phyloP scores from a whole-genome alignment of 2,797 vertebrate genomes.

The Chelonia mydas region DNA sequence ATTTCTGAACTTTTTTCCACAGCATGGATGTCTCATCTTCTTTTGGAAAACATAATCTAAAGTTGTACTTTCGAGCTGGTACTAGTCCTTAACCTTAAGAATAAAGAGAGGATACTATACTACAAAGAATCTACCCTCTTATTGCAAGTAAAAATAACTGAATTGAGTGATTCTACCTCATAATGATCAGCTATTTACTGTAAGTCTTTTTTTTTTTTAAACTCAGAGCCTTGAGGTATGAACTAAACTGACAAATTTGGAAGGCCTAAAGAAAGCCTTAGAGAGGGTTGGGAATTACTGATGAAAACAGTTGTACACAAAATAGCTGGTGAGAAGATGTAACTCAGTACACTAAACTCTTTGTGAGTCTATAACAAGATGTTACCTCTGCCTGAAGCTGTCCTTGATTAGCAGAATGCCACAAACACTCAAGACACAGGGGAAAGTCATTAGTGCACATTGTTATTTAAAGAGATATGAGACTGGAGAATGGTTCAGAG shows the following conservation, averaged over 20 bases:
- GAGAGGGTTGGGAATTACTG: neutral
- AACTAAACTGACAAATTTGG: neutral
- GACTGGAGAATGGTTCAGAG: neutral
- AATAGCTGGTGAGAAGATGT: neutral
- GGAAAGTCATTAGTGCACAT: neutral
- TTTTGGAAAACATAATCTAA: neutral
- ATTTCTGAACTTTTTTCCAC: neutral
- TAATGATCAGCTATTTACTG: neutral
- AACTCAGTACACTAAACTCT: neutral
- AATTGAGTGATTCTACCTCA: neutral
- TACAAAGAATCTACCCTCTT: neutral
- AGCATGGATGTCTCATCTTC: neutral
- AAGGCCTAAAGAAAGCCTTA: neutral
- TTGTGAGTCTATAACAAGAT: neutral
- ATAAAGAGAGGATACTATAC: neutral
- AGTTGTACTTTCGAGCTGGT: neutral
- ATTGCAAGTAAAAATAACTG: neutral
- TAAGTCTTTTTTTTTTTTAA: neutral
- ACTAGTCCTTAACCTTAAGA: neutral
- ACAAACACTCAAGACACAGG: neutral
- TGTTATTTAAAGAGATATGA: neutral
- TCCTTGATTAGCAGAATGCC: slow-evolving; percentile 20
- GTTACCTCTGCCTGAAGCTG: neutral
- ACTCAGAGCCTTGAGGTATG: neutral
- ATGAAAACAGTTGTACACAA: neutral